Evolutionary conservation across 2,888 invertebrate genomes (phyloP).

Genomic region (Protula sp.): DNA sequence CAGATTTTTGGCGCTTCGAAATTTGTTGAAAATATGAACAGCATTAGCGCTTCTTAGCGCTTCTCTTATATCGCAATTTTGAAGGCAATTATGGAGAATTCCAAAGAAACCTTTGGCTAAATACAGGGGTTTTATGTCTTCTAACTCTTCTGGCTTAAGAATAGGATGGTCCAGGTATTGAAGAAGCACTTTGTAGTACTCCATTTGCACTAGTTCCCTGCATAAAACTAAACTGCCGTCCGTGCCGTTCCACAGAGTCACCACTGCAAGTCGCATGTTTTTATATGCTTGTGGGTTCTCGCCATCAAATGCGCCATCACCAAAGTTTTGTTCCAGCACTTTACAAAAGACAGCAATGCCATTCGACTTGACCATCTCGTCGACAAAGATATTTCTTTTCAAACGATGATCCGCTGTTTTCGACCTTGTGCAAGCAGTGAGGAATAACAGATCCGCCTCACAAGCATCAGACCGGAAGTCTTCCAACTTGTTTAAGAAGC

Average conservation of each 20-base stretch:
- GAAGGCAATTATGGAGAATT: slow-evolving; percentile 31
- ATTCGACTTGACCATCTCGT: too few species aligned
- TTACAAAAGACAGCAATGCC: too few species aligned
- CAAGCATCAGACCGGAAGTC: too few species aligned
- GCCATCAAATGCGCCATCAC: too few species aligned
- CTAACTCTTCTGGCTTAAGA: slow-evolving; percentile 5
- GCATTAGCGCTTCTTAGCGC: slow-evolving; percentile 24
- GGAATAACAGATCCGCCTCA: too few species aligned
- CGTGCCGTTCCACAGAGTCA: slow-evolving; percentile 9
- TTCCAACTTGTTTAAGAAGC: too few species aligned
- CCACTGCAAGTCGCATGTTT: background rate
- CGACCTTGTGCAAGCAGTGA: too few species aligned
- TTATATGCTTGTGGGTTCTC: too few species aligned
- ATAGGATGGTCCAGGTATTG: slow-evolving; percentile 3
- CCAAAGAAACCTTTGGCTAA: slow-evolving; percentile 35
- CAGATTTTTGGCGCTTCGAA: slow-evolving; percentile 13
- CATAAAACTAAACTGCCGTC: slow-evolving; percentile 3
- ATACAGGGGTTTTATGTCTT: slow-evolving; percentile 7
- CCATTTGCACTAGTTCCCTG: background rate
- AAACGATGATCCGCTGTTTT: too few species aligned
- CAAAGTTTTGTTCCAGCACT: too few species aligned
- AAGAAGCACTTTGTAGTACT: slow-evolving; percentile 7
- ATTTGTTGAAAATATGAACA: slow-evolving; percentile 25
- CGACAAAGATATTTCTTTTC: too few species aligned
- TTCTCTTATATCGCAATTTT: slow-evolving; percentile 28